These are phyloP conservation scores for Ellobium chinense DNA, from an alignment of 2,888 invertebrate genomes.

Conservation along the genomic window DNA sequence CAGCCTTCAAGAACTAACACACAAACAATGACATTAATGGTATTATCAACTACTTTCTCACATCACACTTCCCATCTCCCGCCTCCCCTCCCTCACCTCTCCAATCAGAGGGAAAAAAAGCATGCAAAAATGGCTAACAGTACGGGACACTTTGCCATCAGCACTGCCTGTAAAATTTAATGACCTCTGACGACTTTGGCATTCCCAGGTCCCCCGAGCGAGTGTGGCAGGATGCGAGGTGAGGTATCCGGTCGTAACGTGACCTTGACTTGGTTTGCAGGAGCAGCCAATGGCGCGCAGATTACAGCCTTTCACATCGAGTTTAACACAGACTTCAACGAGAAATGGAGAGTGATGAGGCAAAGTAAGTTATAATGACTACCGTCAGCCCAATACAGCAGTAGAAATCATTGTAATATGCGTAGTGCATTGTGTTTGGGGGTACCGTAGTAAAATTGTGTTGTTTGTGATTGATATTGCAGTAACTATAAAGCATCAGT, in stretches of 20 bases:
- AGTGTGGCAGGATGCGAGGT: slow-evolving; percentile 91
- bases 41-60: too few relatives aligned
- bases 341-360: slow-evolving; percentile 54
- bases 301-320: slow-evolving; percentile 89
- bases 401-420: background rate
- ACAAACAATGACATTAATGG: too few relatives aligned
- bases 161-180: too few relatives aligned
- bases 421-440: background rate
- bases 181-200: too few relatives aligned
- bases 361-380: slow-evolving; percentile 47
- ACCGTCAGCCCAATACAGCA: background rate
- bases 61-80: too few relatives aligned
- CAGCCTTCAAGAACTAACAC: too few relatives aligned
- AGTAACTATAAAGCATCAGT: too few relatives aligned
- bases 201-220: slow-evolving; percentile 91
- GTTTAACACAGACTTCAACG: slow-evolving; percentile 53
- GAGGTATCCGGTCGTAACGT: slow-evolving; percentile 87
- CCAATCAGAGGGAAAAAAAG: too few relatives aligned
- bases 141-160: too few relatives aligned
- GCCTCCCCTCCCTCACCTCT: too few relatives aligned
- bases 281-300: slow-evolving; percentile 89
- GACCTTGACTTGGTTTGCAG: slow-evolving; percentile 80
- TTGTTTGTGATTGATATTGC: too few relatives aligned
- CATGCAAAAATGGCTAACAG: too few relatives aligned
- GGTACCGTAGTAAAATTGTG: background rate